A percentile compares a stretch with the other conserved stretches of the same genome.
Conservation (phyloP, 2,888 invertebrate genomes). For the Lymantria monacha region DNA sequence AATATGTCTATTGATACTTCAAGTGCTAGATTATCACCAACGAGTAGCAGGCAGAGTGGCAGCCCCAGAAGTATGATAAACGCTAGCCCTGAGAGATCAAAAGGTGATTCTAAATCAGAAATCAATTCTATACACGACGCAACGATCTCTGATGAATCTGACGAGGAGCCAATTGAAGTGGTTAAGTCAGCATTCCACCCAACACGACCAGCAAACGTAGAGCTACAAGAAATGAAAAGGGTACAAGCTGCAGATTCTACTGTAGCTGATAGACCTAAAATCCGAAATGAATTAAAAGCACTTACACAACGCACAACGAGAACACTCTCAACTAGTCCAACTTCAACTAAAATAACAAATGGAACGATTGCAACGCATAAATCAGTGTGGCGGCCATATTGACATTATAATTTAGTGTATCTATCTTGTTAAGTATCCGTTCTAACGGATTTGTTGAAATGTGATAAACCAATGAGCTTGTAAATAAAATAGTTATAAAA, state of each 20-base stretch:
- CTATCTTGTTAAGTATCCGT: slow-evolving; percentile 4
- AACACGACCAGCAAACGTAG: slow-evolving; percentile 82
- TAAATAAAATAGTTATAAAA: slow-evolving; percentile 66
- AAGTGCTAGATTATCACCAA: slow-evolving; percentile 77
- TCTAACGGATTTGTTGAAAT: slow-evolving; percentile 44
- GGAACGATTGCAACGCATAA: slow-evolving; percentile 82
- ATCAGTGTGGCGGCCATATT: slow-evolving; percentile 90
- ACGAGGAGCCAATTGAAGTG: slow-evolving; percentile 88
- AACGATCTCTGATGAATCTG: slow-evolving; percentile 84
- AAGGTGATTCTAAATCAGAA: slow-evolving; percentile 82
- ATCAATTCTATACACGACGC: slow-evolving; percentile 85
- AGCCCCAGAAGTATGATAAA: slow-evolving; percentile 75
- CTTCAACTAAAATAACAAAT: slow-evolving; percentile 82
- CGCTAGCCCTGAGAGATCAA: slow-evolving; percentile 74
- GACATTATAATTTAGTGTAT: slow-evolving; percentile 42
- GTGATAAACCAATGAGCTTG: slow-evolving; percentile 81
- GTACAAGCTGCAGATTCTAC: slow-evolving; percentile 84
- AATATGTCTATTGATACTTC: slow-evolving; percentile 73
- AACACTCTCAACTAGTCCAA: slow-evolving; percentile 70
- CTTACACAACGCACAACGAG: slow-evolving; percentile 79
- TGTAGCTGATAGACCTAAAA: slow-evolving; percentile 73
- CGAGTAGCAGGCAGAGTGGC: slow-evolving; percentile 79
- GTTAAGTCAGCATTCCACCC: slow-evolving; percentile 89
- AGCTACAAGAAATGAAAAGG: slow-evolving; percentile 78
- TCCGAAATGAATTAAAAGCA: slow-evolving; percentile 83